Base-by-base conservation (phyloP, 2,113 vertebrate species). In the Phrynosoma platyrhinos region DNA sequence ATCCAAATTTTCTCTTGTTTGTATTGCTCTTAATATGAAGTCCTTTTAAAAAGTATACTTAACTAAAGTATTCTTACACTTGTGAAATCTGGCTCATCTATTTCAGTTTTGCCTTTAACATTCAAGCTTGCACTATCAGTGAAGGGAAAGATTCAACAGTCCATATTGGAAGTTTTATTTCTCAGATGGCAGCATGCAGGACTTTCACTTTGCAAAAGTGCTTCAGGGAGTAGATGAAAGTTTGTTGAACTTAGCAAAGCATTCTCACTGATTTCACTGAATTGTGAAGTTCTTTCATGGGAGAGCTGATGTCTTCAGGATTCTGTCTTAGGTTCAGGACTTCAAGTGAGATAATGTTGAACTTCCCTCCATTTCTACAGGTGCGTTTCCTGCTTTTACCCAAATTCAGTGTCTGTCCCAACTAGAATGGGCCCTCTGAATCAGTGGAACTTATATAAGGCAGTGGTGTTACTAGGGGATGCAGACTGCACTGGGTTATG, bases 1-100 rank as follows among this genome's bases (percentile, higher is more conserved):
- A 36, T 40, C 0, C 1, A 64, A 36, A 72, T 55, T 62, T 42
- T 47, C 69, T 47, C 71, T 82, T 0, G 0, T 40, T 0, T 3
- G 12, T 1, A 0, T 14, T 20, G 76, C 82, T 68, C 0, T 5
- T 7, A 42, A 32, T 0, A 1, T 36, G 9, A n/a, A 90, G 0
- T 0, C 23, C 53, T 21, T 69, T 20, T 55, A 85, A 52, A 4
- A 32, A 8, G 9, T 12, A 23, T 12, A 47, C 13, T 18, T 36
- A 36, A 13, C 32, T 36, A 36, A 0, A 1, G 2, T 55, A 7
- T 36, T 9, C 18, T 69, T 4, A 9, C 1, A n/a, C 5, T 27
- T 55, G 68, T 36, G 36, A 30, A 58, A 42, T n/a, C 40, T 14
- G 25, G 12, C 68, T 68, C 69, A 42, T 53, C 16, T 21, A 58